phyloP scores from a whole-genome alignment of 2,113 vertebrate species.

The Aspidoscelis tigris region DNA sequence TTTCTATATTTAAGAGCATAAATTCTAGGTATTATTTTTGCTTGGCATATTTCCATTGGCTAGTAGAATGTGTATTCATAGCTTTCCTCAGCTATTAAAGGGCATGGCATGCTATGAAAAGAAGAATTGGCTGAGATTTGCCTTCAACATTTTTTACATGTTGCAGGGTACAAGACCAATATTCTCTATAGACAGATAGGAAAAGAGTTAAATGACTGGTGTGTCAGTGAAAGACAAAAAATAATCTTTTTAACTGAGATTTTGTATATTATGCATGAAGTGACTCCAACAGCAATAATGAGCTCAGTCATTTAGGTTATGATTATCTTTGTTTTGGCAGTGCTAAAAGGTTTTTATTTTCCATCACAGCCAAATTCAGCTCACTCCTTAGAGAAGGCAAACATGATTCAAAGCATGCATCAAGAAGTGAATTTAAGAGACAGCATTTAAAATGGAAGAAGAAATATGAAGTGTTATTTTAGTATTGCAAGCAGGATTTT shows the following conservation, averaged over 20 bases:
- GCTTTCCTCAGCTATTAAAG: slow-evolving; percentile 26
- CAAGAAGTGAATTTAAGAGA: background rate
- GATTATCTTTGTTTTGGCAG: slow-evolving; percentile 36
- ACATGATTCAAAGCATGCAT: slow-evolving; percentile 8
- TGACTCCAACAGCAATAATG: slow-evolving; percentile 43
- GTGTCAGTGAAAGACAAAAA: slow-evolving; percentile 14
- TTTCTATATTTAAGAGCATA: slow-evolving; percentile 5
- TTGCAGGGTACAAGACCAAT: background rate
- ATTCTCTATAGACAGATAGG: slow-evolving; percentile 18
- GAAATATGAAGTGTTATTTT: slow-evolving; percentile 27
- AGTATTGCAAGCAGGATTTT: background rate
- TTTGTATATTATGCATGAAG: slow-evolving; percentile 25
- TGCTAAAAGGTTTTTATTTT: slow-evolving; percentile 3
- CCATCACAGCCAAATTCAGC: slow-evolving; percentile 11
- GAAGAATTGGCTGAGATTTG: slow-evolving; percentile 19
- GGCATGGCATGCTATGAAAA: background rate
- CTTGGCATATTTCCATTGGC: slow-evolving; percentile 13
- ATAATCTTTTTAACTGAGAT: slow-evolving; percentile 27
- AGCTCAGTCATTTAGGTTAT: slow-evolving; percentile 41
- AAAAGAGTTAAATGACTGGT: slow-evolving; percentile 35
- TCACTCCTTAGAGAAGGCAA: slow-evolving; percentile 15
- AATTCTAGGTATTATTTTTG: slow-evolving; percentile 16
- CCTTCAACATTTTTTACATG: slow-evolving; percentile 14
- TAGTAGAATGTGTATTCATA: slow-evolving; percentile 23
- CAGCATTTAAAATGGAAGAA: slow-evolving; percentile 27